Conservation (phyloP, 2,113 vertebrate genomes). For the Gavia stellata region DNA sequence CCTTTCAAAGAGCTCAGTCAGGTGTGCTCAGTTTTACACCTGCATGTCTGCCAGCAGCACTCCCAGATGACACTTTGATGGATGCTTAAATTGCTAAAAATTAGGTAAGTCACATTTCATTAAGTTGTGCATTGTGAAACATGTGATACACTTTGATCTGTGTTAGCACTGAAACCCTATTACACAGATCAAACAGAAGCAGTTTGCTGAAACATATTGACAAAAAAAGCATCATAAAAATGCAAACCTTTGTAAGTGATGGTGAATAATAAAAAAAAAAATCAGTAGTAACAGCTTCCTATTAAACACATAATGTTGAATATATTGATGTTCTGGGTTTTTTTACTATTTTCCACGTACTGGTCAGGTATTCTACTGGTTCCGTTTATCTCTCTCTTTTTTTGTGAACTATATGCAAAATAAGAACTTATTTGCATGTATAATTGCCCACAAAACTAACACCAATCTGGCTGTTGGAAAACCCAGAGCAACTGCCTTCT, state of each 20-base stretch:
- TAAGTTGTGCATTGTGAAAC: not conserved
- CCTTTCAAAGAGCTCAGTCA: not conserved
- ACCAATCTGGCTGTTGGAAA: not conserved
- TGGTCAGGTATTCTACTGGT: not conserved
- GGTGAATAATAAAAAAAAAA: not conserved
- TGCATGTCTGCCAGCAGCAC: not conserved
- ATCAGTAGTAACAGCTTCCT: not conserved
- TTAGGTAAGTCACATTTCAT: not conserved
- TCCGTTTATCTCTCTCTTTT: not conserved
- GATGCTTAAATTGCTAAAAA: not conserved
- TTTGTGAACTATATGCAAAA: not conserved
- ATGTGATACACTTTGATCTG: not conserved
- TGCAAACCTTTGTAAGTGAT: not conserved
- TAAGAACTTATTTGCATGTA: not conserved
- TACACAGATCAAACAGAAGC: not conserved
- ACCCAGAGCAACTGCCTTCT: not conserved
- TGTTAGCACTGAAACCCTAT: not conserved
- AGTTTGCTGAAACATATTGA: not conserved
- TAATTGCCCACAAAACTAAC: not conserved
- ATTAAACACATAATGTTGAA: not conserved
- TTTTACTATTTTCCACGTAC: not conserved
- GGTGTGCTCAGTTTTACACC: not conserved
- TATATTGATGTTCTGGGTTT: rapidly evolving
- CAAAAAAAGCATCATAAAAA: not conserved
- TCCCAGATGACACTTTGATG: not conserved